Evolutionary conservation across 1,140 invertebrate species (phyloP).

Genomic region (Apolygus lucorum): DNA sequence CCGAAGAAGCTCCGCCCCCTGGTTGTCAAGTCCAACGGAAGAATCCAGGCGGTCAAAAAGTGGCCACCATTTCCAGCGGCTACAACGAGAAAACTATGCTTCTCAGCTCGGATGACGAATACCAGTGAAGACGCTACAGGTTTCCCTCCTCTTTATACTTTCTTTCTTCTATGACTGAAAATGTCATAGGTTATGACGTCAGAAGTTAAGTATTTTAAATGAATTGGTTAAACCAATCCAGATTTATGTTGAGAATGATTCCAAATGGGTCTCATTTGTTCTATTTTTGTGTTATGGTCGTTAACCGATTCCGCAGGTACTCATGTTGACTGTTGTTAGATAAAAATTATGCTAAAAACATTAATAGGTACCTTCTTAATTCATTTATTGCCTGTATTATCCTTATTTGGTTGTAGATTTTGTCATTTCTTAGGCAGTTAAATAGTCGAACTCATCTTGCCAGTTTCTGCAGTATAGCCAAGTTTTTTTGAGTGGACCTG

Average conservation of each 20-base stretch:
- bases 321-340: too few relatives aligned
- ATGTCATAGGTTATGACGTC: background rate
- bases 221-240: background rate
- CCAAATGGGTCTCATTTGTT: too few relatives aligned
- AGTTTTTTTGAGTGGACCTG: too few relatives aligned
- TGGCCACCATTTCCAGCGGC: constrained; percentile 68
- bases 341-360: too few relatives aligned
- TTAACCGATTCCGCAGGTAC: too few relatives aligned
- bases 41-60: constrained; percentile 49
- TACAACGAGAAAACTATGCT: constrained; percentile 95
- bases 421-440: too few relatives aligned
- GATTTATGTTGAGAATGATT: background rate
- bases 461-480: too few relatives aligned
- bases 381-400: too few relatives aligned
- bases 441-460: too few relatives aligned
- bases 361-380: too few relatives aligned
- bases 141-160: background rate
- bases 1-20: constrained; percentile 49
- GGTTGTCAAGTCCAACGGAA: constrained; percentile 42
- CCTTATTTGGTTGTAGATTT: too few relatives aligned
- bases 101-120: constrained; percentile 93
- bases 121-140: constrained; percentile 54
- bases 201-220: background rate
- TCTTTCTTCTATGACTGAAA: background rate
- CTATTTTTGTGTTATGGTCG: too few relatives aligned